Evolutionary conservation across 2,888 invertebrate species (phyloP), one percentile per base, ranked within the genome.

Genomic region (Lottia gigantea): DNA sequence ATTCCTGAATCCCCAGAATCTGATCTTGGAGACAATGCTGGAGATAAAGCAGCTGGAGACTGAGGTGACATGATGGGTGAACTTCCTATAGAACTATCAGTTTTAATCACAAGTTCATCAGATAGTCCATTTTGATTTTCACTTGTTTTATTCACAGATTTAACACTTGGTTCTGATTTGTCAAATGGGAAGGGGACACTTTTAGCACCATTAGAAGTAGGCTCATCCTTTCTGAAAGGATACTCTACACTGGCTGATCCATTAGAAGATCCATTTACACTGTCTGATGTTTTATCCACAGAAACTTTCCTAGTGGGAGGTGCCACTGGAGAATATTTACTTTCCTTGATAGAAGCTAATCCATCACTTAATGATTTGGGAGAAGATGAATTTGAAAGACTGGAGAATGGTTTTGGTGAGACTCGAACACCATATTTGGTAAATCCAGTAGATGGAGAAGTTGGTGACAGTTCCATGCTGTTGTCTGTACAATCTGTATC

Each of bases 381-480:
- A 12, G 55, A 55, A 55, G 12, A 23, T 55, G 19, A 23, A 23
- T 19, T 23, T 55, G 19, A 19, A 55, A 55, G 55, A 55, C 55
- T 55, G 19, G 55, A 55, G 23, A 55, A 55, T 14, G 55, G 55
- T 23, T 55, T 55, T 12, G 55, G 55, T 11, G 55, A 55, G 23
- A 55, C 19, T 8, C 55, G 55, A 55, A 55, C 55, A 55, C 55
- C 55, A 55, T 55, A 55, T 55, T 55, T 55, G 23, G 55, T 55
- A 55, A 55, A 55, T 11, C 55, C 55, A 7, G 55, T 55, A 23
- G 55, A 19, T 8, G 55, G 55, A 23, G 55, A 55, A 12, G 19
- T 23, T 55, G 55, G 55, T 55, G 55, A 55, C 11, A 55, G 55
- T 23, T 55, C 55, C 55, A 55, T 55, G 23, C 55, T 55, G 14